These are phyloP conservation scores for Mastomys coucha DNA, from an alignment of 2,113 vertebrate species.

Conservation along the genomic window DNA sequence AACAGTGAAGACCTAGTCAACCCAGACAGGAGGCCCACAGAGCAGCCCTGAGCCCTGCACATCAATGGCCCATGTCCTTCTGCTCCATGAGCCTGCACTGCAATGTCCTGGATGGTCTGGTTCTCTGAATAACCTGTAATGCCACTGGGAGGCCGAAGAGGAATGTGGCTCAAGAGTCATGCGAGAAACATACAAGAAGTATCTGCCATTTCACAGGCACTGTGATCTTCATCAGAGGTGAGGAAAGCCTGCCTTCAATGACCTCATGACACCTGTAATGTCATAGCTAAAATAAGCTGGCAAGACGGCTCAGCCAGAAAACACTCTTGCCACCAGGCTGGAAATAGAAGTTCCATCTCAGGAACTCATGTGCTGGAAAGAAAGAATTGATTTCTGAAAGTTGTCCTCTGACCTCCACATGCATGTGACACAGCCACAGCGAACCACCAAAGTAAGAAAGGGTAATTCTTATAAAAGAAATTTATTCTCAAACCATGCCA, in stretches of 20 bases:
- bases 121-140: neutral
- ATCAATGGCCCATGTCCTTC: neutral
- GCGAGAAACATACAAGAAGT: neutral
- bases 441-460: neutral
- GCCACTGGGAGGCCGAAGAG: accelerated
- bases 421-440: neutral
- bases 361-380: neutral
- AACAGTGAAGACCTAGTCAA: neutral
- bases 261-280: neutral
- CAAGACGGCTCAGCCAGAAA: neutral
- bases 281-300: neutral
- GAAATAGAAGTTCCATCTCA: neutral
- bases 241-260: neutral
- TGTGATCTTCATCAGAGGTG: neutral
- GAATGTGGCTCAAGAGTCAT: neutral
- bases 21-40: too few species aligned
- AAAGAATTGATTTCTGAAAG: too few species aligned
- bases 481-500: neutral
- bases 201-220: neutral
- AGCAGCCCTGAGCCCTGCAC: neutral
- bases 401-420: neutral
- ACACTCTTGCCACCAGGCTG: neutral
- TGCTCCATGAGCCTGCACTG: accelerated
- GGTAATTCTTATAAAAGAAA: neutral
- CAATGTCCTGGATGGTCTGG: neutral